Percentiles rank a stretch among this genome's conserved stretches.
These are phyloP conservation scores for Sussaba pulchella DNA, from an alignment of 2,888 invertebrate genomes.

Conservation along the genomic window DNA sequence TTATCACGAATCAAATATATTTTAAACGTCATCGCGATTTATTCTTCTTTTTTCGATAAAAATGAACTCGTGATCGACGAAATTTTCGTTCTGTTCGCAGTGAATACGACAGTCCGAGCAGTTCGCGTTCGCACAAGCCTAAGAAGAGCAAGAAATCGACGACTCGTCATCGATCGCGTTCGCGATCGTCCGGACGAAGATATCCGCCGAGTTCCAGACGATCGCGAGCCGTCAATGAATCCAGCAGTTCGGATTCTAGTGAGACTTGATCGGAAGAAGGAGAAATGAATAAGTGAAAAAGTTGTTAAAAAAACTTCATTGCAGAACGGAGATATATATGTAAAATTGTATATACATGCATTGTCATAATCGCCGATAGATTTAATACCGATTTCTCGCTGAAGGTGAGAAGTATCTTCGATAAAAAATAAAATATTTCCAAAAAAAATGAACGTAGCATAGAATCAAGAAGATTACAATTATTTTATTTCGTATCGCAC, in stretches of 20 bases:
- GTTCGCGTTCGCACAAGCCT: slow-evolving; percentile 79
- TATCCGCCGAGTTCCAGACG: slow-evolving; percentile 74
- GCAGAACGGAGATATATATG: slow-evolving; percentile 46
- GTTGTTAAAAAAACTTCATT: slow-evolving; percentile 41
- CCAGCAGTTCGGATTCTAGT: slow-evolving; percentile 79
- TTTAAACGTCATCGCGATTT: too few species aligned
- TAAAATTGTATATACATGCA: slow-evolving; percentile 71
- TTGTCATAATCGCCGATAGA: slow-evolving; percentile 59
- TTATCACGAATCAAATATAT: too few species aligned
- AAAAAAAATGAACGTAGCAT: slow-evolving; percentile 47
- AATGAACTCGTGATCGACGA: too few species aligned
- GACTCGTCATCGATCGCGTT: slow-evolving; percentile 80
- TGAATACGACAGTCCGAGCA: slow-evolving; percentile 79
- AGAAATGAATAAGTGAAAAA: slow-evolving; percentile 26
- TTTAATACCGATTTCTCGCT: slow-evolving; percentile 69
- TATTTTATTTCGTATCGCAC: slow-evolving; percentile 25
- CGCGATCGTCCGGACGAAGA: slow-evolving; percentile 78
- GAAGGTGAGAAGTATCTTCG: slow-evolving; percentile 27
- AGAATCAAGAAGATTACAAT: slow-evolving; percentile 19
- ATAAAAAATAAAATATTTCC: slow-evolving; percentile 15
- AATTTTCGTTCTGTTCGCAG: slow-evolving; percentile 61
- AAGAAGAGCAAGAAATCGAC: slow-evolving; percentile 82
- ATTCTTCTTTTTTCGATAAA: too few species aligned
- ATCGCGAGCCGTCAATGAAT: slow-evolving; percentile 77
- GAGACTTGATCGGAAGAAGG: slow-evolving; percentile 72